Base-by-base conservation (phyloP, 2,113 vertebrate genomes). In the Gymnorhina tibicen region DNA sequence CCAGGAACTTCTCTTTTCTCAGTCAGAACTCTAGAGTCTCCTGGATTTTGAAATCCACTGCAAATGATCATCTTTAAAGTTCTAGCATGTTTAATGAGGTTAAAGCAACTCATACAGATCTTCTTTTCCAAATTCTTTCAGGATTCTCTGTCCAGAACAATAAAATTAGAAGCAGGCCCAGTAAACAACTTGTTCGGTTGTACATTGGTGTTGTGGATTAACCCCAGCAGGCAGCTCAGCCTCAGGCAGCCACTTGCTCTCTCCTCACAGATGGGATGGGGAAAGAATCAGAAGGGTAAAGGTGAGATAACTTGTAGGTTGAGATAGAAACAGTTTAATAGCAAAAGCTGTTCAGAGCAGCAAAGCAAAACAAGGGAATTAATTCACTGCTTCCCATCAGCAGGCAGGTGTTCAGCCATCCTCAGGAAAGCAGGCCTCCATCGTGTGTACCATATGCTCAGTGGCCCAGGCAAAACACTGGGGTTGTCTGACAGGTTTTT, bases 401-500 rank as follows among this genome's bases (percentile, higher is more conserved):
- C 47, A 46, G 53, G 23, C 53, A 62, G 44, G 24, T 75, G 67
- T 87, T 87, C 7, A 55, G 39, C 68, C 27, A 33, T 60, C 30
- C 49, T 55, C 42, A 74, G 56, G 69, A 76, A 81, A 67, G 37
- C 32, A 19, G 56, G 52, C 24, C 37, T 85, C 37, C 7, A 22
- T 62, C 3, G 1, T 1, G 1, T 8, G 20, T 59, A 20, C 8
- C 14, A 12, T 2, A 78, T 79, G 47, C 56, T 15, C 44, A 24
- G 35, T 56, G 79, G 81, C 16, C 27, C 69, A 60, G 16, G 32
- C 17, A 7, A 85, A 87, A 17, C 53, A 28, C 37, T 41, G 26
- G 39, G 7, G 3, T 42, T 79, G 15, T 90, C 55, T 82, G 64
- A 42, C n/a, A 42, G 26, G 19, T 28, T 74, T 81, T 33, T 82